A percentile compares a stretch with the other conserved stretches of the same genome.
These are phyloP conservation scores for Notamacropus eugenii DNA, from an alignment of 2,797 vertebrate species.

Conservation along the genomic window DNA sequence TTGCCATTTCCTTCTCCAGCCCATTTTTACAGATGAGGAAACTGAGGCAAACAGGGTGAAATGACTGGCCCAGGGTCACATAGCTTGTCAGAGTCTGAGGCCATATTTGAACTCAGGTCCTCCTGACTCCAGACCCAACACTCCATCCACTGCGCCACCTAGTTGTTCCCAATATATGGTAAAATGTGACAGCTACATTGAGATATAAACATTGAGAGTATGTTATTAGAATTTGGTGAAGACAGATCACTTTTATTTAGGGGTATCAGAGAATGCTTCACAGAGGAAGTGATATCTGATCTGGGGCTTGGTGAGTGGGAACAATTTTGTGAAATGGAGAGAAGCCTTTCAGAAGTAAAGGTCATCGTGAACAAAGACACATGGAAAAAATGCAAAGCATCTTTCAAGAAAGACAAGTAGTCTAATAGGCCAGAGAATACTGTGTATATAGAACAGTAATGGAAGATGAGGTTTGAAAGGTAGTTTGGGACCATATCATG, in stretches of 20 bases:
- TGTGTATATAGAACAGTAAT: neutral
- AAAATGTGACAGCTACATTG: neutral
- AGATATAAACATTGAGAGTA: neutral
- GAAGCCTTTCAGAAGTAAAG: neutral
- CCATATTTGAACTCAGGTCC: neutral
- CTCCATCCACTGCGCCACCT: neutral
- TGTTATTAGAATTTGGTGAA: neutral
- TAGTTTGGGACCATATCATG: neutral
- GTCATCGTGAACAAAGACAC: neutral
- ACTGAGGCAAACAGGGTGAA: neutral
- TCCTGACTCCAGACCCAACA: neutral
- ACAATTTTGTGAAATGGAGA: neutral
- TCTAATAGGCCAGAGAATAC: neutral
- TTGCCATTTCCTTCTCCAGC: neutral
- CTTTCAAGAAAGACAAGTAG: neutral
- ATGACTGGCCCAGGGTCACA: neutral
- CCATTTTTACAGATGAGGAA: neutral
- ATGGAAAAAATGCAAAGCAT: neutral
- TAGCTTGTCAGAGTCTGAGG: neutral
- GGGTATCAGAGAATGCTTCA: neutral
- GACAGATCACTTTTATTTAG: neutral
- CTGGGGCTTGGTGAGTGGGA: neutral
- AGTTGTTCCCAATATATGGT: neutral
- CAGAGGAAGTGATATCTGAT: neutral
- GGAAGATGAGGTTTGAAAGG: constrained; percentile 7